These are phyloP conservation scores for Ectemnius continuus DNA, from an alignment of 2,888 invertebrate species.

Conservation along the genomic window DNA sequence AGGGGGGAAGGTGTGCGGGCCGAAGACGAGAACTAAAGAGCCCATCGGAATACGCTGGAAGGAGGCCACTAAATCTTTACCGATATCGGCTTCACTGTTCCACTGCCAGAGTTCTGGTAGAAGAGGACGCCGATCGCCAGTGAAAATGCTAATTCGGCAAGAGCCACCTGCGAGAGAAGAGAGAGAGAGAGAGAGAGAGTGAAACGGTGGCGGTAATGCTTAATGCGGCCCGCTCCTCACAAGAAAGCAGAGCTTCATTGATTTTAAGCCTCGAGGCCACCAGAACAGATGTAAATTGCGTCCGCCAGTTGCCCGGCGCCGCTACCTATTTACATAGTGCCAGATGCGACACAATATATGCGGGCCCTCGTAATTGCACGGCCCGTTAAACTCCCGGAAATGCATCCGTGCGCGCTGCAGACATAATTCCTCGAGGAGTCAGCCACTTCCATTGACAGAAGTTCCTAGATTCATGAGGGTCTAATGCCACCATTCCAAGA, in stretches of 20 bases:
- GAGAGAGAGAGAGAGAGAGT: neutral
- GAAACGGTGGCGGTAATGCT: neutral
- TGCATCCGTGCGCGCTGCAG: too few relatives aligned
- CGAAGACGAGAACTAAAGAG: neutral
- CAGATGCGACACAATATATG: neutral
- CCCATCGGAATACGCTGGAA: neutral
- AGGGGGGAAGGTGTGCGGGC: neutral
- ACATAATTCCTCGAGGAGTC: too few relatives aligned
- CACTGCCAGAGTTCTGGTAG: neutral
- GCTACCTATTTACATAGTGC: constrained; percentile 43
- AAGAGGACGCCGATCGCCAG: constrained; percentile 13
- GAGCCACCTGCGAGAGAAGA: constrained; percentile 29
- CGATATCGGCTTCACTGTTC: neutral
- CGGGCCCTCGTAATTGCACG: constrained; percentile 4
- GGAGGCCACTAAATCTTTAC: neutral
- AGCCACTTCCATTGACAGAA: too few relatives aligned
- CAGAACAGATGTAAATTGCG: constrained; percentile 57
- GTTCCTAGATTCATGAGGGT: too few relatives aligned
- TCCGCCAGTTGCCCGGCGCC: constrained; percentile 29
- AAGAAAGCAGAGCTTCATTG: constrained; percentile 43
- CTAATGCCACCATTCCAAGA: too few relatives aligned
- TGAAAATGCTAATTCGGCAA: constrained; percentile 53
- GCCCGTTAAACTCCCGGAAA: too few relatives aligned
- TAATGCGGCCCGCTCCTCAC: neutral
- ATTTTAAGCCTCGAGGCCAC: constrained; percentile 48